phyloP scores from a whole-genome alignment of 2,888 invertebrate species.

The Eupithecia abbreviata region DNA sequence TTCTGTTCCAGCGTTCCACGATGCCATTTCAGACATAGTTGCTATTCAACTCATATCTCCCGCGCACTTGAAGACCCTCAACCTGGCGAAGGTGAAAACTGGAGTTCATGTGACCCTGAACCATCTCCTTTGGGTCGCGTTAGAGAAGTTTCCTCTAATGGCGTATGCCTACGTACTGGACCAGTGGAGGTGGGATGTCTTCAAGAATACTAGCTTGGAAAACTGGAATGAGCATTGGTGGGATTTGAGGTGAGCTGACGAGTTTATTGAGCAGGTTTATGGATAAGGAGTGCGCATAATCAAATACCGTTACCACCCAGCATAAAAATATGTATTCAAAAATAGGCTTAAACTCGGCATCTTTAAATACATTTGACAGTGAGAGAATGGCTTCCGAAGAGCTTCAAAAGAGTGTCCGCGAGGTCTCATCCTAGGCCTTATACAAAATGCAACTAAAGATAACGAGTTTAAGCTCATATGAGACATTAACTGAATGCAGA shows the following conservation, averaged over 20 bases:
- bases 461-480: too few species aligned
- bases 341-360: too few species aligned
- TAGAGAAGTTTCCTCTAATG: constrained; percentile 76
- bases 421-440: too few species aligned
- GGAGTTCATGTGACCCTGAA: constrained; percentile 69
- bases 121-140: constrained; percentile 73
- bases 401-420: too few species aligned
- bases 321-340: too few species aligned
- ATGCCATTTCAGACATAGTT: constrained; percentile 86
- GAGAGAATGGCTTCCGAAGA: too few species aligned
- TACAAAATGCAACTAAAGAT: too few species aligned
- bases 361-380: too few species aligned
- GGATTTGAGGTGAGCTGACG: constrained; percentile 65
- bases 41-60: constrained; percentile 84
- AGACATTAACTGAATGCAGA: too few species aligned
- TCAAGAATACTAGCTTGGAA: constrained; percentile 64
- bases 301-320: too few species aligned
- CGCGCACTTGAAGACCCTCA: constrained; percentile 73
- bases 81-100: constrained; percentile 65
- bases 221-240: constrained; percentile 79
- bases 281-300: too few species aligned
- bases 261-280: neutral
- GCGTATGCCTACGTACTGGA: constrained; percentile 76
- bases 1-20: constrained; percentile 82
- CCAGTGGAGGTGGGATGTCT: constrained; percentile 78